A percentile compares a stretch with the other conserved stretches of the same genome.
These are phyloP conservation scores for Salvelinus alpinus DNA, from an alignment of 2,113 vertebrate genomes.

Conservation along the genomic window DNA sequence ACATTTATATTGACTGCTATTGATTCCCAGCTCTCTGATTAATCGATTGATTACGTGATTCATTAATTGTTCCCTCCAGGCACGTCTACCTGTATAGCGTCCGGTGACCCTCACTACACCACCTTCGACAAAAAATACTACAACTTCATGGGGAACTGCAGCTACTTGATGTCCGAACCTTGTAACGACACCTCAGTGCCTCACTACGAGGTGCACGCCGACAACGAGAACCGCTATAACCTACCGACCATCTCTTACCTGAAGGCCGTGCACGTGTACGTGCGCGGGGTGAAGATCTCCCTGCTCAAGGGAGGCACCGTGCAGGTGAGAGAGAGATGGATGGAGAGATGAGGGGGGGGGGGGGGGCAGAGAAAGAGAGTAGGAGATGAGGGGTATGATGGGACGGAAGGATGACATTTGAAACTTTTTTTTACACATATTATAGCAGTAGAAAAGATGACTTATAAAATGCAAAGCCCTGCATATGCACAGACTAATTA, in stretches of 20 bases:
- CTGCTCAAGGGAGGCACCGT: slow-evolving; percentile 74
- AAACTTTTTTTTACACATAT: no score
- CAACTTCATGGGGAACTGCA: slow-evolving; percentile 80
- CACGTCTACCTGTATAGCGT: slow-evolving; percentile 66
- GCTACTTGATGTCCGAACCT: slow-evolving; percentile 68
- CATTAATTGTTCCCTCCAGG: slow-evolving; percentile 30
- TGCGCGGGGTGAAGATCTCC: slow-evolving; percentile 64
- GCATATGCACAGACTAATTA: neutral
- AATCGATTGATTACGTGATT: neutral
- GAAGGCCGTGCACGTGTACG: slow-evolving; percentile 72
- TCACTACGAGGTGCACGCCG: slow-evolving; percentile 66
- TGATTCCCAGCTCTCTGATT: no score
- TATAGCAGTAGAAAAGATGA: no score
- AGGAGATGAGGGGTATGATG: neutral
- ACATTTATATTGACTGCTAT: no score
- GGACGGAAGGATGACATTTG: neutral
- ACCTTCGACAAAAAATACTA: slow-evolving; percentile 73
- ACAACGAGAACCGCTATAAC: slow-evolving; percentile 76
- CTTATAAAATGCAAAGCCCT: neutral
- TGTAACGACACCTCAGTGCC: slow-evolving; percentile 66
- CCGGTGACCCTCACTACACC: slow-evolving; percentile 76
- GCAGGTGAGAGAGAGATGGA: slow-evolving; percentile 60
- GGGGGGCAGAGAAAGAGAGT: neutral
- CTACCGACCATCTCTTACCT: slow-evolving; percentile 68
- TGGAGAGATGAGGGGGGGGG: neutral